phyloP scores from a whole-genome alignment of 2,888 invertebrate species.

The Eilema griseolum region DNA sequence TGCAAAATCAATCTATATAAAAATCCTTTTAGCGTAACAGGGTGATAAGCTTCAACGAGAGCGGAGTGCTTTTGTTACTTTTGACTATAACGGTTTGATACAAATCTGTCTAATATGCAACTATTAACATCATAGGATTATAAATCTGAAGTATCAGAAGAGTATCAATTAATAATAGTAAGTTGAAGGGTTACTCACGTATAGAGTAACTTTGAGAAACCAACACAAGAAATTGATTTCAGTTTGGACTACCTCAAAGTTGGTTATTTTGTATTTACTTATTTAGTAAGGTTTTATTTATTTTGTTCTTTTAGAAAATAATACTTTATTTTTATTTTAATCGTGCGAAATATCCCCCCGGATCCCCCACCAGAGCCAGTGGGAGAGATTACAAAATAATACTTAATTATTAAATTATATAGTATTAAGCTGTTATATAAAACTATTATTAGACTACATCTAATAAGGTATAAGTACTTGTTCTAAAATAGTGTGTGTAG shows the following conservation, averaged over 20 bases:
- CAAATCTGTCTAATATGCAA: background rate
- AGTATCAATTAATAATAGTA: background rate
- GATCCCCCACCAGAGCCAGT: no score
- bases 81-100: background rate
- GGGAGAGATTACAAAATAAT: no score
- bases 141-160: background rate
- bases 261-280: background rate
- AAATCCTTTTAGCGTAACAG: conserved; percentile 7
- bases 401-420: no score
- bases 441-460: background rate
- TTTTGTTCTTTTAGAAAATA: background rate
- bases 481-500: conserved; percentile 15
- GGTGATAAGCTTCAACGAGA: conserved; percentile 1
- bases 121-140: background rate
- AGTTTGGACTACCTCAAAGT: conserved; percentile 8
- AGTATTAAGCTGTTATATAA: no score
- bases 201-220: conserved; percentile 9
- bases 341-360: no score
- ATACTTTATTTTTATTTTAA: background rate
- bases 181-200: conserved; percentile 15
- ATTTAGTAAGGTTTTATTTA: background rate
- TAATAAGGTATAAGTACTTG: conserved; percentile 15
- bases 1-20: background rate
- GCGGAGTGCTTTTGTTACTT: background rate
- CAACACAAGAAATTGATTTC: background rate